Percentiles rank a stretch among this genome's conserved stretches.
These are phyloP conservation scores for Oryctolagus cuniculus DNA, from an alignment of 2,113 vertebrate species.

Conservation along the genomic window mOryCun1.1 NC_091441.1:56488001-56488500, in stretches of 20 bases:
- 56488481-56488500: too few relatives aligned
- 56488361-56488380: too few relatives aligned
- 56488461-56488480: too few relatives aligned
- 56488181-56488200: conserved; percentile 3
- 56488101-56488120: not conserved
- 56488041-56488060: not conserved
- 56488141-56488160: not conserved
- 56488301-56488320: too few relatives aligned
- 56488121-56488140: not conserved
- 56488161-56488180: not conserved
- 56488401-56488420: too few relatives aligned
- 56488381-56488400: too few relatives aligned
- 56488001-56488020: not conserved
- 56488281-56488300: too few relatives aligned
- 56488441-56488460: too few relatives aligned
- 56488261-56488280: too few relatives aligned
- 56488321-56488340: too few relatives aligned
- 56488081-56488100: not conserved
- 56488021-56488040: not conserved
- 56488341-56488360: too few relatives aligned
- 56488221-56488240: not conserved
- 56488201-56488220: not conserved
- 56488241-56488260: not conserved
- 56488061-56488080: not conserved
- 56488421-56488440: too few relatives aligned